Conservation (phyloP, 2,113 vertebrate genomes). For the Tupaia tana region DNA sequence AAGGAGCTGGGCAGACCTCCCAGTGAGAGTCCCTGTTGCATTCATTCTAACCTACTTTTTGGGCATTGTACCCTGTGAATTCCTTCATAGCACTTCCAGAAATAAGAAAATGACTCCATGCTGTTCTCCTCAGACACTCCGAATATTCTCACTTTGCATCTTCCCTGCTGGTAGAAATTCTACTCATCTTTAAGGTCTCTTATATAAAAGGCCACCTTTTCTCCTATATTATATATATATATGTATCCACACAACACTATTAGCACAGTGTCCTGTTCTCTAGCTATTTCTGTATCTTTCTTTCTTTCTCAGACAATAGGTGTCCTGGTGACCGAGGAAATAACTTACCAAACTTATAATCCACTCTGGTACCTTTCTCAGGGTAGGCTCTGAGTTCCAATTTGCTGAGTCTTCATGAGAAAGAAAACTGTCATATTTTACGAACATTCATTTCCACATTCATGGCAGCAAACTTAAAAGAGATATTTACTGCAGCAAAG, state of each 20-base stretch:
- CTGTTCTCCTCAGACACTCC: neutral
- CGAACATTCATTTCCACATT: conserved; percentile 27
- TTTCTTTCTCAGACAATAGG: conserved; percentile 26
- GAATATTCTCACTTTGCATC: neutral
- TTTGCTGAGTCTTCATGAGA: neutral
- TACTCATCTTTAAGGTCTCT: conserved; percentile 3
- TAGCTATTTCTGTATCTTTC: conserved; percentile 23
- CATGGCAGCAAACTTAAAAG: conserved; percentile 45
- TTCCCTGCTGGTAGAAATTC: neutral
- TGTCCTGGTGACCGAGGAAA: conserved; percentile 39
- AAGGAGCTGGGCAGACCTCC: neutral
- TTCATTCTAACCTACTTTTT: neutral
- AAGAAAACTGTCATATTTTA: conserved; percentile 35
- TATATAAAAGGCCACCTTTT: neutral
- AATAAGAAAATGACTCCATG: neutral
- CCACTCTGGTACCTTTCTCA: neutral
- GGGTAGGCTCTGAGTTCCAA: neutral
- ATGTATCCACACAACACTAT: neutral
- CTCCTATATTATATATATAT: no score
- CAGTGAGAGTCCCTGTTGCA: neutral
- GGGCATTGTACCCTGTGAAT: neutral
- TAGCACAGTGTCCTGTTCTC: neutral
- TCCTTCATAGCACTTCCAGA: neutral
- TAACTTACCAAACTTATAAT: conserved; percentile 26
- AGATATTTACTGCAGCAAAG: conserved; percentile 17